A percentile compares a stretch with the other conserved stretches of the same genome.
phyloP scores from a whole-genome alignment of 1,140 invertebrate genomes.

The Meteorus sp. region DNA sequence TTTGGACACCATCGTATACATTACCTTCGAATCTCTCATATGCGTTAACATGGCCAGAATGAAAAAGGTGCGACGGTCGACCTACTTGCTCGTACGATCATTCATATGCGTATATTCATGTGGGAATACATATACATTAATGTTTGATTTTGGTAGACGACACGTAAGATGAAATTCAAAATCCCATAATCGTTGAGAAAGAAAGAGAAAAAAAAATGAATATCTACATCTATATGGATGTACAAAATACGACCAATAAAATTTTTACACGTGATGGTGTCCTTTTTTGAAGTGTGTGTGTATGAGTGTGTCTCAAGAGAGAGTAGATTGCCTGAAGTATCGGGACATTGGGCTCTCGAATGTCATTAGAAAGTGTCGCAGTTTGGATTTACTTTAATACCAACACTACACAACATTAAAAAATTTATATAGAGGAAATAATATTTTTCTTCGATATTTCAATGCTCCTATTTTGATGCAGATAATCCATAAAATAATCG shows the following conservation, averaged over 20 bases:
- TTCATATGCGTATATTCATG: neutral
- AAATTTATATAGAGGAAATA: no score
- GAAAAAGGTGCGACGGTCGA: constrained; percentile 49
- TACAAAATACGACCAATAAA: neutral
- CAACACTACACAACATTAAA: no score
- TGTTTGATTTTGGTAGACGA: constrained; percentile 34
- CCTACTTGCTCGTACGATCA: constrained; percentile 32
- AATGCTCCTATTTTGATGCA: no score
- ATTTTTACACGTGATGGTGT: neutral
- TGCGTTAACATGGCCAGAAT: no score
- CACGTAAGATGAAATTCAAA: constrained; percentile 48
- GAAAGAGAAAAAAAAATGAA: no score
- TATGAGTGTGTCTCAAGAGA: neutral
- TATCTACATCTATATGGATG: no score
- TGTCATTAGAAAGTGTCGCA: constrained; percentile 46
- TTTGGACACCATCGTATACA: no score
- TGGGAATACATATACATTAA: constrained; percentile 37
- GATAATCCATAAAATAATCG: no score
- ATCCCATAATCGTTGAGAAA: no score
- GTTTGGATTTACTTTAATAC: no score
- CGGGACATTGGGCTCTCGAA: constrained; percentile 22
- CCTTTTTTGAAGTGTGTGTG: neutral
- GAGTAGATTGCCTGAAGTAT: neutral
- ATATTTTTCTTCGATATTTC: no score
- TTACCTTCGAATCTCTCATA: no score